Conservation (phyloP, 2,888 invertebrate species). For the Protonemura montana region DNA sequence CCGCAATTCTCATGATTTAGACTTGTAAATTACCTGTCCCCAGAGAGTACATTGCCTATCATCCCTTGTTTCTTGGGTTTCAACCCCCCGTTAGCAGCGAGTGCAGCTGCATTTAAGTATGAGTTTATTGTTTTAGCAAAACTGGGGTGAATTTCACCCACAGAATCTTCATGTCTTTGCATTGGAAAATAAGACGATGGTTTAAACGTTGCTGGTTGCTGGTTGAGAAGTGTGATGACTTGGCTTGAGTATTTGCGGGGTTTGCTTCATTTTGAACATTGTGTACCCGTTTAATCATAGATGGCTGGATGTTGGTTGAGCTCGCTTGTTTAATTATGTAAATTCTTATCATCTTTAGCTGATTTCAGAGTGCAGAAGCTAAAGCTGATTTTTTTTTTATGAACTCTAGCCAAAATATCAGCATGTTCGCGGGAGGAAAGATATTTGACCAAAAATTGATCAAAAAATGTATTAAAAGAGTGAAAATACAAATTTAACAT, state of each 20-base stretch:
- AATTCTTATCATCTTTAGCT: too few relatives aligned
- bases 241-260: background rate
- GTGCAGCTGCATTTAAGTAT: slow-evolving; percentile 17
- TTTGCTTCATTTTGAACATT: background rate
- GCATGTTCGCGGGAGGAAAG: too few relatives aligned
- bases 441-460: too few relatives aligned
- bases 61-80: background rate
- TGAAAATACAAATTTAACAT: too few relatives aligned
- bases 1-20: slow-evolving; percentile 33
- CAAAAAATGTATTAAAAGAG: too few relatives aligned
- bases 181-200: background rate
- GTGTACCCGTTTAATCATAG: background rate
- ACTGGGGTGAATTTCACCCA: background rate
- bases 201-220: background rate
- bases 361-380: too few relatives aligned
- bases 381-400: too few relatives aligned
- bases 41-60: background rate
- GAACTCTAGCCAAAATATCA: too few relatives aligned
- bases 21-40: slow-evolving; percentile 41
- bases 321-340: too few relatives aligned
- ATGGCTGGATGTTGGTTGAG: too few relatives aligned
- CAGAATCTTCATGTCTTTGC: slow-evolving; percentile 15
- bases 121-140: background rate
- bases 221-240: background rate
- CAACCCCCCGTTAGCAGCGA: background rate